phyloP scores from a whole-genome alignment of 2,888 invertebrate genomes.

The Lasioglossum oenotherae region DNA sequence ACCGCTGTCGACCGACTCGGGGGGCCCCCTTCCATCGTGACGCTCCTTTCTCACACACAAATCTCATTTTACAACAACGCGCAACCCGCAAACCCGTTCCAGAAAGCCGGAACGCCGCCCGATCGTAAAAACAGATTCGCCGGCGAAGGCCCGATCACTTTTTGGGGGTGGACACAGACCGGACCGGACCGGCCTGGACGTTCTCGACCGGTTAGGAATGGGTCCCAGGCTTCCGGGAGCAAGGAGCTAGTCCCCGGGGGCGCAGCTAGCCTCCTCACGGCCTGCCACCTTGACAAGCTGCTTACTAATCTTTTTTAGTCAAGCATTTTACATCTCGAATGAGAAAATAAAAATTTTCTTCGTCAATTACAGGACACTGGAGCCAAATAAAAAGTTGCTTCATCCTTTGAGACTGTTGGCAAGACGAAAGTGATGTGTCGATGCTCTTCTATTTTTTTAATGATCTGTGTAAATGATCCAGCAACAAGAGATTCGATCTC shows the following conservation, averaged over 20 bases:
- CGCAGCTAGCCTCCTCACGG: not conserved
- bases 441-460: no score
- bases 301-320: not conserved
- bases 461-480: no score
- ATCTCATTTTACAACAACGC: conserved; percentile 62
- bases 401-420: no score
- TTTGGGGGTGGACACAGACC: conserved; percentile 3
- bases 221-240: conserved; percentile 7
- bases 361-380: no score
- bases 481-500: no score
- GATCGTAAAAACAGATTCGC: conserved; percentile 58
- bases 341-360: no score
- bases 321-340: no score
- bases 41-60: conserved; percentile 12
- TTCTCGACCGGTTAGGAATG: not conserved
- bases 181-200: not conserved
- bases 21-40: not conserved
- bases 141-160: conserved; percentile 19
- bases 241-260: not conserved
- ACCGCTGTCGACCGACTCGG: conserved; percentile 35
- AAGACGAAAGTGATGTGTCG: no score
- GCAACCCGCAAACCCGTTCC: conserved; percentile 63
- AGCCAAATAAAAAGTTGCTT: no score
- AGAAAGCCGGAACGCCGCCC: conserved; percentile 56
- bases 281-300: not conserved